Evolutionary conservation across 2,113 vertebrate species (phyloP).

Genomic region (Phylloscopus whistleri): DNA sequence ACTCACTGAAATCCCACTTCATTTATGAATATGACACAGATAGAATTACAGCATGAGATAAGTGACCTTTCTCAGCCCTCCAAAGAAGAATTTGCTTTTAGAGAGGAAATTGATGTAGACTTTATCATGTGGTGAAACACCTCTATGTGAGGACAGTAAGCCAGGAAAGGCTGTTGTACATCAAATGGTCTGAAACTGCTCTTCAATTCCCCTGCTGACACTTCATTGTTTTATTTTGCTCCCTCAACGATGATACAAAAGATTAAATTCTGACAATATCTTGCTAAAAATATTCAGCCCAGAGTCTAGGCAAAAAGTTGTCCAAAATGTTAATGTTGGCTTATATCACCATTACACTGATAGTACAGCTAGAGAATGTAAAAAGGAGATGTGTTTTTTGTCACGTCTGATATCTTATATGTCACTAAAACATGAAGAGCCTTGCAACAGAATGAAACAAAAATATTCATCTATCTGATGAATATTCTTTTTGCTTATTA

Average conservation of each 20-base stretch:
- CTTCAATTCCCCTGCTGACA: not conserved
- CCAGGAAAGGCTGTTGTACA: not conserved
- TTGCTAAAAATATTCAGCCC: not conserved
- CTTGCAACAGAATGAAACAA: not conserved
- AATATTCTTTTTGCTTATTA: not conserved
- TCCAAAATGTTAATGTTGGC: not conserved
- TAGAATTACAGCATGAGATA: not conserved
- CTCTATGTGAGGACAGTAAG: not conserved
- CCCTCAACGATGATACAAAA: not conserved
- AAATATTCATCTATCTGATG: not conserved
- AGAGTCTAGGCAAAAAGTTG: not conserved
- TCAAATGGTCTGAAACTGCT: not conserved
- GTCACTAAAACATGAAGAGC: not conserved
- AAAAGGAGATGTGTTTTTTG: not conserved
- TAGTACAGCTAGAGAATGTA: not conserved
- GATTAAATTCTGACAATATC: not conserved
- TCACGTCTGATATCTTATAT: not conserved
- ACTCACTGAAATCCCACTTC: not conserved
- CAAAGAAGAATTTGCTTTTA: constrained; percentile 19
- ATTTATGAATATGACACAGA: not conserved
- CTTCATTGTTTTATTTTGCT: not conserved
- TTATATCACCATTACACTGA: not conserved
- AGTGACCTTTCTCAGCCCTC: not conserved
- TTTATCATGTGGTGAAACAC: not conserved
- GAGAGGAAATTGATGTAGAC: not conserved